phyloP scores from a whole-genome alignment of 1,140 invertebrate species.

The Bradysia coprophila region DNA sequence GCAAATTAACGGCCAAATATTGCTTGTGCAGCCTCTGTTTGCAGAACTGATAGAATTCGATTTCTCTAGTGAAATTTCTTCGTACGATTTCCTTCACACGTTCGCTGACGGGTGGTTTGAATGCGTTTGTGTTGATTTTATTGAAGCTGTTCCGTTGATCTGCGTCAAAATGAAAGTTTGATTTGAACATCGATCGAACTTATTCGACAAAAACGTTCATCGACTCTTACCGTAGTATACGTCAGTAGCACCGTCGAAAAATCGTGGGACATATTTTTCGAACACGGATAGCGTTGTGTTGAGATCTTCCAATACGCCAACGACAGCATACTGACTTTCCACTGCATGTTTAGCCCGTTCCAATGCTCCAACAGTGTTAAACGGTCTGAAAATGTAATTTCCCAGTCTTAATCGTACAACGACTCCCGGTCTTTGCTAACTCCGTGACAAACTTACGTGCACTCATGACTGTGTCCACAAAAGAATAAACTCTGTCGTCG shows the following conservation, averaged over 20 bases:
- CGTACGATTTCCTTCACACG: constrained; percentile 72
- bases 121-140: constrained; percentile 67
- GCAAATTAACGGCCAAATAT: constrained; percentile 44
- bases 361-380: constrained; percentile 65
- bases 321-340: constrained; percentile 69
- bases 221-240: constrained; percentile 60
- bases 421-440: too few species aligned
- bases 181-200: too few species aligned
- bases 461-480: constrained; percentile 71
- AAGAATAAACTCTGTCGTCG: constrained; percentile 70
- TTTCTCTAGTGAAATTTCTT: constrained; percentile 71
- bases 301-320: constrained; percentile 72
- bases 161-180: constrained; percentile 24
- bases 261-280: constrained; percentile 66
- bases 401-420: too few species aligned
- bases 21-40: constrained; percentile 66
- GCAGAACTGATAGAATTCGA: constrained; percentile 84
- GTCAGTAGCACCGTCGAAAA: constrained; percentile 57
- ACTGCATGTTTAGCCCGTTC: constrained; percentile 68
- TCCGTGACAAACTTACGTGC: too few species aligned
- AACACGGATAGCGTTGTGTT: constrained; percentile 68
- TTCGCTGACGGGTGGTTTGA: constrained; percentile 72
- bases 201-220: background rate
- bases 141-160: constrained; percentile 54
- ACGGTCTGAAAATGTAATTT: constrained; percentile 45